phyloP scores from a whole-genome alignment of 2,113 vertebrate genomes.

The Ammodytes dubius region DNA sequence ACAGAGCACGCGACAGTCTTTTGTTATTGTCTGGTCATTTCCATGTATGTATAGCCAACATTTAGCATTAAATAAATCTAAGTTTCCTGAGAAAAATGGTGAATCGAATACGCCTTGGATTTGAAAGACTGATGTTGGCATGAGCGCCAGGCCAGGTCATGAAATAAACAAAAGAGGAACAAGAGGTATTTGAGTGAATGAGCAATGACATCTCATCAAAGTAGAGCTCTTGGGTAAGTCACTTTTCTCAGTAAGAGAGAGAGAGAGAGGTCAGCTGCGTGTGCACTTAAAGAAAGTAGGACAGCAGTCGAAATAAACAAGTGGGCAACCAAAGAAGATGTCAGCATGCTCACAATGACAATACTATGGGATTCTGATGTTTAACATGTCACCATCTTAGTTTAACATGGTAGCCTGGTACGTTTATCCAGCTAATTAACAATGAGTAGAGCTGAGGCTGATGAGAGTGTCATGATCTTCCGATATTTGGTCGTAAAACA shows the following conservation, averaged over 20 bases:
- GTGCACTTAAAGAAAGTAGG: neutral
- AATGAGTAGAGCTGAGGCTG: no score
- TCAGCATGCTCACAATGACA: neutral
- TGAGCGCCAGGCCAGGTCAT: neutral
- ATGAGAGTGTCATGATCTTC: no score
- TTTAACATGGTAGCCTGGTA: neutral
- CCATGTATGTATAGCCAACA: no score
- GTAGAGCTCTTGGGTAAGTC: neutral
- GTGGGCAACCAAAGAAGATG: neutral
- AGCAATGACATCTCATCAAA: slow-evolving; percentile 1
- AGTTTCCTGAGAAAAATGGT: no score
- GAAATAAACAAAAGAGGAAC: neutral
- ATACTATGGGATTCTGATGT: neutral
- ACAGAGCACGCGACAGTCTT: no score
- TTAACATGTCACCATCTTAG: neutral
- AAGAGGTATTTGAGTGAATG: neutral
- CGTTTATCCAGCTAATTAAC: no score
- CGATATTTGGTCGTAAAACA: no score
- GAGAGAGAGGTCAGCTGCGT: neutral
- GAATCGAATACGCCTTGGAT: neutral
- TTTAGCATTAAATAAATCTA: no score
- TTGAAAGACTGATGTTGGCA: neutral
- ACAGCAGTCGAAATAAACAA: neutral
- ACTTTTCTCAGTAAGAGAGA: neutral
- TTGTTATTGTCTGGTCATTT: no score